Percentiles rank a stretch among this genome's conserved stretches.
Evolutionary conservation across 2,888 invertebrate genomes (phyloP).

Genomic region (Torymus aiolomorphi): DNA sequence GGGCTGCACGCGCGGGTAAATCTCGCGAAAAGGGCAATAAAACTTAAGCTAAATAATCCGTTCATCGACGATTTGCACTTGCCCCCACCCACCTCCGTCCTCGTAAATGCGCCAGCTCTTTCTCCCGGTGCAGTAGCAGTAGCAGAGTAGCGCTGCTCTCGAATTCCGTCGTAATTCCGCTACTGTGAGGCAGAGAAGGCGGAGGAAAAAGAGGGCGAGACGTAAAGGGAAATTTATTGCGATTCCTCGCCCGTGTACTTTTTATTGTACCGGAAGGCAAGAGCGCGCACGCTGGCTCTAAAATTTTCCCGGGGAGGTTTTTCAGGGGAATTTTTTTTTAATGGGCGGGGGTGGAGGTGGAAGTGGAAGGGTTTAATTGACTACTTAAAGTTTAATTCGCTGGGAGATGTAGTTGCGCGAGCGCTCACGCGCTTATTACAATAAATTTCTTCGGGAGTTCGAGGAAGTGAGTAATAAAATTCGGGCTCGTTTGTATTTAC

Average conservation of each 20-base stretch:
- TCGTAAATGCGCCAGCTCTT: slow-evolving; percentile 52
- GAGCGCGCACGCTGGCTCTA: slow-evolving; percentile 11
- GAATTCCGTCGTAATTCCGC: slow-evolving; percentile 56
- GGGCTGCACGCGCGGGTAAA: slow-evolving; percentile 25
- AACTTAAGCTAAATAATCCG: slow-evolving; percentile 60
- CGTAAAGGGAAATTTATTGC: slow-evolving; percentile 53
- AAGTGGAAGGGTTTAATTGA: slow-evolving; percentile 28
- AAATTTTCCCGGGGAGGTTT: slow-evolving; percentile 57
- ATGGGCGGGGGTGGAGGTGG: no score
- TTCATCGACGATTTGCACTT: slow-evolving; percentile 60
- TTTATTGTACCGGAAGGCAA: slow-evolving; percentile 40
- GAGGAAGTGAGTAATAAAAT: slow-evolving; percentile 16
- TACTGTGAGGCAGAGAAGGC: slow-evolving; percentile 21
- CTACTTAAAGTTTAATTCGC: slow-evolving; percentile 45
- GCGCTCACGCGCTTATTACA: slow-evolving; percentile 4
- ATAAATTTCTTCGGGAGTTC: slow-evolving; percentile 27
- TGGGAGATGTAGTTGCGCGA: not conserved
- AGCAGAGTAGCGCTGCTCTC: slow-evolving; percentile 11
- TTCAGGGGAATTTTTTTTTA: slow-evolving; percentile 15
- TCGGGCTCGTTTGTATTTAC: slow-evolving; percentile 6
- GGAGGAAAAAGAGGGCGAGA: slow-evolving; percentile 32
- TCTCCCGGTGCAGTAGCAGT: not conserved
- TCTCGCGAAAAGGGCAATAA: slow-evolving; percentile 59
- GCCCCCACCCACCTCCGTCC: slow-evolving; percentile 13
- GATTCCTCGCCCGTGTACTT: slow-evolving; percentile 42